Conservation (phyloP, 2,113 vertebrate species). For the Podocnemis expansa region DNA sequence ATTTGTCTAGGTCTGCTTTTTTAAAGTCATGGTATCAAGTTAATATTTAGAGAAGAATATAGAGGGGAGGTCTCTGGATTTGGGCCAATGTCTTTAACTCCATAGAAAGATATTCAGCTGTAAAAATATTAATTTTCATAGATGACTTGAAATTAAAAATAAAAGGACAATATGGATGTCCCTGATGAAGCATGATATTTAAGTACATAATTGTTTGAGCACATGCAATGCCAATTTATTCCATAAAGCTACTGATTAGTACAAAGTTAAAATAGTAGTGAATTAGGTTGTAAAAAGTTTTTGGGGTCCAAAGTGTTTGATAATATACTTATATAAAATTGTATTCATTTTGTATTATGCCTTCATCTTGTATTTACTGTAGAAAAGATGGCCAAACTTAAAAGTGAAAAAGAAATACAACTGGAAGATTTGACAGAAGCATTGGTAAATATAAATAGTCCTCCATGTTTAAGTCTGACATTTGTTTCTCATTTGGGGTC, state of each 20-base stretch:
- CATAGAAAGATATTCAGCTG: neutral
- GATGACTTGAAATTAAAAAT: neutral
- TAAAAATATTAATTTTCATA: neutral
- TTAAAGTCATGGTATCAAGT: neutral
- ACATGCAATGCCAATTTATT: neutral
- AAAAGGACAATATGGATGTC: neutral
- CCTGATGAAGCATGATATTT: neutral
- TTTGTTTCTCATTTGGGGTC: conserved; percentile 22
- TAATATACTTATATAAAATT: neutral
- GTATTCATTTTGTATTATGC: neutral
- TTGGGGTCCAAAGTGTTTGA: neutral
- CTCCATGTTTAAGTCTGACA: conserved; percentile 6
- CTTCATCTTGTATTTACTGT: conserved; percentile 54
- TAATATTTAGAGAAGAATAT: neutral
- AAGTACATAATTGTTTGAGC: neutral
- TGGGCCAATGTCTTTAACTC: neutral
- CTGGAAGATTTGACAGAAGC: conserved; percentile 80
- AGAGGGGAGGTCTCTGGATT: neutral
- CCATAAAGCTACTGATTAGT: neutral
- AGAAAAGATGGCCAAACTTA: conserved; percentile 81
- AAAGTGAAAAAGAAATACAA: conserved; percentile 79
- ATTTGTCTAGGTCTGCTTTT: neutral
- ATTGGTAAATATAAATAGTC: conserved; percentile 77
- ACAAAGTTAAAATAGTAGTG: neutral
- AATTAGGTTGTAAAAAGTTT: neutral